Evolutionary conservation across 2,888 invertebrate genomes (phyloP).

Genomic region (Apamea epomidion): DNA sequence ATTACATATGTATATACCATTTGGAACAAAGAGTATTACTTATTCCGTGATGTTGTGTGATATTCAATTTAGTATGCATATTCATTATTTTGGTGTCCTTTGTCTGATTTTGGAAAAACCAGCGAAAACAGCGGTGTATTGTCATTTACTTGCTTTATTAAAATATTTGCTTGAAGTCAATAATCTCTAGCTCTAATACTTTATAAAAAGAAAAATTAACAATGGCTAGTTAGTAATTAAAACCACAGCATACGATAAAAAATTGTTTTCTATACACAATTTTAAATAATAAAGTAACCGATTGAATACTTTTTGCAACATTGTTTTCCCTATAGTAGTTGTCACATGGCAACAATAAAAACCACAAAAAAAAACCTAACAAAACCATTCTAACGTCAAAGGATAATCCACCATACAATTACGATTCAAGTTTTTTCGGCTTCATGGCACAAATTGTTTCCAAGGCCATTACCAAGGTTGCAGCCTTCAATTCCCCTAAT

Average conservation of each 20-base stretch:
- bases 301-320: not conserved
- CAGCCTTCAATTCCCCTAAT: conserved; percentile 53
- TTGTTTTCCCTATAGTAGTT: not conserved
- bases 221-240: not conserved
- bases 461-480: conserved; percentile 65
- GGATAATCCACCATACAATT: conserved; percentile 49
- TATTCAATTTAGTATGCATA: conserved; percentile 42
- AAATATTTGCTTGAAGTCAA: conserved; percentile 12
- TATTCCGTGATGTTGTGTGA: conserved; percentile 37
- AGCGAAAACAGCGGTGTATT: conserved; percentile 3
- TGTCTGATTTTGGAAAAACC: conserved; percentile 38
- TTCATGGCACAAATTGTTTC: conserved; percentile 42
- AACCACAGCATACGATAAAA: not conserved
- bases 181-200: not conserved
- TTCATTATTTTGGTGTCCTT: conserved; percentile 22
- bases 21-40: conserved; percentile 43
- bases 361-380: conserved; percentile 14
- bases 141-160: conserved; percentile 5
- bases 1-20: conserved; percentile 22
- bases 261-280: not conserved
- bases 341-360: not conserved
- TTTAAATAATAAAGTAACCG: not conserved
- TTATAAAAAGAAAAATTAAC: not conserved
- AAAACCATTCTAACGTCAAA: conserved; percentile 35
- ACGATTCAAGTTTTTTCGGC: conserved; percentile 25